Base-by-base conservation (phyloP, 2,888 invertebrate genomes). In the Schizotus pectinicornis region DNA sequence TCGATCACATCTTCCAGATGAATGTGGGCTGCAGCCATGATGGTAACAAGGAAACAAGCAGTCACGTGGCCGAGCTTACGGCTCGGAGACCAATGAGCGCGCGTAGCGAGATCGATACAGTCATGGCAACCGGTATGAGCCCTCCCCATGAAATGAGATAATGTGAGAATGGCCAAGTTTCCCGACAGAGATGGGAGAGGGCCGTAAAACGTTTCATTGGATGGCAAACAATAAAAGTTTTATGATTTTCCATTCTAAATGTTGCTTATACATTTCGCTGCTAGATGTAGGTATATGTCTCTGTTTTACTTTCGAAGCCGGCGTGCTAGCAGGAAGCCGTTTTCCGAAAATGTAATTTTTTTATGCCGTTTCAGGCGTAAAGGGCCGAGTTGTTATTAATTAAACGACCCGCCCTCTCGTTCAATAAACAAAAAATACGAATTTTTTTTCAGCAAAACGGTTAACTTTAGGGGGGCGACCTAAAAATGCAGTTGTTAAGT, bases 201-300 rank as follows among this genome's bases (percentile, higher is more conserved):
- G 53, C 72, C 73, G 69, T 76, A 77, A 77, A 75, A 64, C 67
- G 67, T 68, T 71, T 73, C 75, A 80, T 80, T 80, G 80, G 79
- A 77, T 71, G 74, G 72, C 74, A 76, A 79, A 79, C 77, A 79
- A 77, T 80, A 79, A 79, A 80, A 77, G 64, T 78, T 79, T 79
- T 80, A 79, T 70, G 77, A 75, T 77, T 77, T 74, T 74, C 75
- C 72, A 70, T 73, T 71, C 71, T 74, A 73, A 77, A 77, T 74
- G 74, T 73, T 78, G 75, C 74, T 80, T 80, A 73, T 74, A 70
- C 68, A 74, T 74, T 77, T 74, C 68, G 76, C 78, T 76, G 74
- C 72, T 80, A 80, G 80, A 80, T 80, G 80, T 80, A 79, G 79
- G 76, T 79, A 76, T 71, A 72, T 62, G 77, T 78, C 72, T 70